phyloP scores from a whole-genome alignment of 2,888 invertebrate species.

The Caenorhabditis drosophilae region DNA sequence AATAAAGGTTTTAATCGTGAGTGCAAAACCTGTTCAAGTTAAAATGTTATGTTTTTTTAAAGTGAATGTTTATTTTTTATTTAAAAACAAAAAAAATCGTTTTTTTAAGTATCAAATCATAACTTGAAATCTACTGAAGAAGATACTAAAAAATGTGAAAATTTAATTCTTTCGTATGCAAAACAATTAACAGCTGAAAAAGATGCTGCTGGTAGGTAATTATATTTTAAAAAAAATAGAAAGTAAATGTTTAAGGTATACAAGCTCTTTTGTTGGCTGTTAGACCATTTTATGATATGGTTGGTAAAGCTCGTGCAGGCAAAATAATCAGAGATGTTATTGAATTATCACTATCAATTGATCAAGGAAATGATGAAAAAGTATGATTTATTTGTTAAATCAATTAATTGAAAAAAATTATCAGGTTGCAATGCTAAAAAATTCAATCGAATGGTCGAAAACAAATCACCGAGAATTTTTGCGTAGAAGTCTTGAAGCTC shows the following conservation, averaged over 20 bases:
- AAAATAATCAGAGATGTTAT: slow-evolving; percentile 94
- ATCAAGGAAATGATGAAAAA: slow-evolving; percentile 72
- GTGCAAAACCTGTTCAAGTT: no score
- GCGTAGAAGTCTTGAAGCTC: slow-evolving; percentile 92
- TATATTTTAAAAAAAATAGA: neutral
- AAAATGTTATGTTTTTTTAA: no score
- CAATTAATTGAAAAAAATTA: slow-evolving; percentile 32
- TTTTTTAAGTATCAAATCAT: slow-evolving; percentile 26
- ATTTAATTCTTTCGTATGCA: slow-evolving; percentile 87
- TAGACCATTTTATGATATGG: slow-evolving; percentile 88
- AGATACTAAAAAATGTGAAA: slow-evolving; percentile 86
- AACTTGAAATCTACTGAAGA: slow-evolving; percentile 75
- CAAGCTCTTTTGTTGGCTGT: slow-evolving; percentile 86
- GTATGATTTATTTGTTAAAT: slow-evolving; percentile 76
- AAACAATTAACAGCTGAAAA: slow-evolving; percentile 85
- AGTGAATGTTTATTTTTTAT: neutral
- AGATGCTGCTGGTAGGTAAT: slow-evolving; percentile 34
- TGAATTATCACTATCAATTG: slow-evolving; percentile 94
- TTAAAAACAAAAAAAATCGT: neutral
- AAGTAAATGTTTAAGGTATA: slow-evolving; percentile 69
- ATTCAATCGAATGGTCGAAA: slow-evolving; percentile 99
- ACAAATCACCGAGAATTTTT: slow-evolving; percentile 95
- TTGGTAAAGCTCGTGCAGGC: slow-evolving; percentile 98
- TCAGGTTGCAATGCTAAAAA: slow-evolving; percentile 74
- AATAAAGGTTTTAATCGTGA: neutral